These are phyloP conservation scores for Eupleurogrammus muticus DNA, from an alignment of 2,797 vertebrate genomes.

Conservation along the genomic window DNA sequence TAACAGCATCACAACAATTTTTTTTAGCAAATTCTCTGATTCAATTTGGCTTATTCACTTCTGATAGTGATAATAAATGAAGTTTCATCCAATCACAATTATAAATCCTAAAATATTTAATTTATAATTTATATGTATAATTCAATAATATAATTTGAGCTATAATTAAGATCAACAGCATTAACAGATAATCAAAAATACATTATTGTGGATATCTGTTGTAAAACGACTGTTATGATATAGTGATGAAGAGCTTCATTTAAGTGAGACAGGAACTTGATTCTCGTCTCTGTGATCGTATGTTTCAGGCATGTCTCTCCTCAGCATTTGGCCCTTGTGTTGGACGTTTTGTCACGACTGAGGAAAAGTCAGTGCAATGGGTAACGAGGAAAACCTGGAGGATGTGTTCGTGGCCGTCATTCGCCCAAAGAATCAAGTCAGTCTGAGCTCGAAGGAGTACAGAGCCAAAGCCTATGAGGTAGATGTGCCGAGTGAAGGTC, in stretches of 20 bases:
- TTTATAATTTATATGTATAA: too few species aligned
- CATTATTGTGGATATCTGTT: not conserved
- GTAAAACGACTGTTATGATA: too few species aligned
- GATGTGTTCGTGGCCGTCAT: constrained; percentile 96
- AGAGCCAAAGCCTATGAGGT: constrained; percentile 98
- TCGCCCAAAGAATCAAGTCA: constrained; percentile 95
- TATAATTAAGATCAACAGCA: too few species aligned
- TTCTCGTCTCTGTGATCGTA: not conserved
- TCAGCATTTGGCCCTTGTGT: constrained; percentile 63
- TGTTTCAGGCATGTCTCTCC: constrained; percentile 74
- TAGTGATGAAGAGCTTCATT: not conserved
- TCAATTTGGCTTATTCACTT: too few species aligned
- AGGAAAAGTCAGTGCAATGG: constrained; percentile 84
- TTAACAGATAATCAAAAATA: too few species aligned
- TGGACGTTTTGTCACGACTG: constrained; percentile 55
- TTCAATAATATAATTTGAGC: too few species aligned
- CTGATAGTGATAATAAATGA: too few species aligned
- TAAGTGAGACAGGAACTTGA: not conserved
- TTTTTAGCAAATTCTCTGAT: too few species aligned
- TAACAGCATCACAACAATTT: not conserved
- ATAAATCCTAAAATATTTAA: too few species aligned
- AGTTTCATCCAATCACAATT: too few species aligned
- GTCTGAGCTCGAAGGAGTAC: constrained; percentile 97
- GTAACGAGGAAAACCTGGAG: constrained; percentile 91
- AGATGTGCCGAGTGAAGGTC: constrained; percentile 44